phyloP scores from a whole-genome alignment of 2,113 vertebrate species.

The Cnemophilus loriae region DNA sequence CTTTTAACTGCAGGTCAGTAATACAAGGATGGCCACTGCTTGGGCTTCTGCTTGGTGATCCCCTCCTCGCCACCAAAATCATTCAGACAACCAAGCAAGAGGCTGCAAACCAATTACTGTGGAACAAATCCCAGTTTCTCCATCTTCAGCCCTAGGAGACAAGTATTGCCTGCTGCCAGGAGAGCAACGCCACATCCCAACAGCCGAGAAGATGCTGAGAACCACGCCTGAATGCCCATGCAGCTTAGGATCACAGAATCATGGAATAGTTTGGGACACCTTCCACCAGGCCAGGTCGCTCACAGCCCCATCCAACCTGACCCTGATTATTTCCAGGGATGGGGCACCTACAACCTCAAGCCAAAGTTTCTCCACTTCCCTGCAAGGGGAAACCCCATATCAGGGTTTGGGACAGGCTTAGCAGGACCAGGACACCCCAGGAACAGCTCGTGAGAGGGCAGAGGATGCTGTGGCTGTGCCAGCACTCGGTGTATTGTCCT shows the following conservation, averaged over 20 bases:
- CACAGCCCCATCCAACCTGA: neutral
- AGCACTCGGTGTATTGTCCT: accelerated
- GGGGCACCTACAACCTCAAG: neutral
- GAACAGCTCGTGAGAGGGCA: neutral
- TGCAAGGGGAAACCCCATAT: accelerated
- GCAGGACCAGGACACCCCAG: neutral
- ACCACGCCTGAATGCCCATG: neutral
- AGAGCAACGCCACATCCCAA: neutral
- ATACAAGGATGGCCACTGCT: neutral
- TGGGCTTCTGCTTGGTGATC: neutral
- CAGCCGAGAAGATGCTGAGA: neutral
- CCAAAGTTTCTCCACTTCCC: neutral
- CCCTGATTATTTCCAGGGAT: neutral
- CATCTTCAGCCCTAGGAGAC: neutral
- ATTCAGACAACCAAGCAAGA: neutral
- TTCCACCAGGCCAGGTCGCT: neutral
- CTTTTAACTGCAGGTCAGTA: neutral
- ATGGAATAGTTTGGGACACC: neutral
- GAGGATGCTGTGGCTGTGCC: neutral
- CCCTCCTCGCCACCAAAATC: neutral
- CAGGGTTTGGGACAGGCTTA: neutral
- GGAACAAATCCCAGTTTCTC: neutral
- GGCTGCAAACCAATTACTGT: neutral
- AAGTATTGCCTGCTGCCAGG: neutral
- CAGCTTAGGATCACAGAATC: neutral